Conservation (phyloP, 2,113 vertebrate genomes). For the Odontophorus gujanensis region DNA sequence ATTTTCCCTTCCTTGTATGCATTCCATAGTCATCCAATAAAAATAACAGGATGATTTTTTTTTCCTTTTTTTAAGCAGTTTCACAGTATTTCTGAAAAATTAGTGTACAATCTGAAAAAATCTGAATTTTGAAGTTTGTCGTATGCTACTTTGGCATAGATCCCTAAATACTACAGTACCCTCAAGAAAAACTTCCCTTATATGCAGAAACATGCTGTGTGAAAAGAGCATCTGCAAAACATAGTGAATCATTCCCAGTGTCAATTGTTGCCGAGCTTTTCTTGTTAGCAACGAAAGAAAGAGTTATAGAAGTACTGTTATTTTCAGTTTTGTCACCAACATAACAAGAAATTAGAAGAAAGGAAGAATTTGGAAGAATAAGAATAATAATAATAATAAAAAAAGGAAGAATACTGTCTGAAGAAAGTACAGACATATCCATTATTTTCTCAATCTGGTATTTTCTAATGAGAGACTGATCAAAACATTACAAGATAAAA, state of each 20-base stretch:
- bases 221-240: neutral
- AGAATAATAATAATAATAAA: no score
- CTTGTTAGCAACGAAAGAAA: neutral
- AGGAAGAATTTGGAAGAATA: neutral
- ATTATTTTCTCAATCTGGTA: neutral
- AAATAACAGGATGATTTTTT: neutral
- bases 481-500: neutral
- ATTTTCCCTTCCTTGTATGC: neutral
- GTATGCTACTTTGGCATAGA: neutral
- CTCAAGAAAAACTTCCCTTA: neutral
- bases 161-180: accelerated
- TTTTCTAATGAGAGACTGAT: neutral
- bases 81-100: neutral
- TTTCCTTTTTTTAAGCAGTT: neutral
- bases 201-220: neutral
- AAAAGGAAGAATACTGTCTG: no score
- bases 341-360: neutral
- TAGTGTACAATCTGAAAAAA: neutral
- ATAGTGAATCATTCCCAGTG: neutral
- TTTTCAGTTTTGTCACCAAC: neutral
- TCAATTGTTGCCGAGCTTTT: neutral
- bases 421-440: neutral
- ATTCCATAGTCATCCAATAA: neutral
- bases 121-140: neutral
- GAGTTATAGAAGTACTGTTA: neutral